These are phyloP conservation scores for Pedetes capensis DNA, from an alignment of 2,113 vertebrate species.

Conservation along the genomic window DNA sequence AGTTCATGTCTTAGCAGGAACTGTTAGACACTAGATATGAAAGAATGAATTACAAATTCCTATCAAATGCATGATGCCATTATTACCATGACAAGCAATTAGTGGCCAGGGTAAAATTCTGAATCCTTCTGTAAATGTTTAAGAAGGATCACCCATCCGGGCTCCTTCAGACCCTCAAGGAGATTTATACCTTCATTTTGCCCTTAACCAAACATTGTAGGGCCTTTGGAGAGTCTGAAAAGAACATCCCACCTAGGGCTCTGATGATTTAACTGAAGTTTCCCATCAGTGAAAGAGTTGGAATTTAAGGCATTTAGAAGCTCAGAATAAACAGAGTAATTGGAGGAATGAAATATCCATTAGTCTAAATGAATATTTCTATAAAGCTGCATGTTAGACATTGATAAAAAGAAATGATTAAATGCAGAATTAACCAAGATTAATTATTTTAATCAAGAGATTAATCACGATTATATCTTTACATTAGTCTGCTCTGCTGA, in stretches of 20 bases:
- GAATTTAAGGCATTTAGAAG: slow-evolving; percentile 55
- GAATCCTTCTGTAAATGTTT: background rate
- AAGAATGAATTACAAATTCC: background rate
- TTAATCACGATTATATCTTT: slow-evolving; percentile 80
- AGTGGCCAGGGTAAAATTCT: background rate
- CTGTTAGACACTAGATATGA: background rate
- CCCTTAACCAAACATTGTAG: background rate
- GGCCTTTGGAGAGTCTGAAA: background rate
- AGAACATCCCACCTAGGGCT: background rate
- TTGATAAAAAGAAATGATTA: slow-evolving; percentile 82
- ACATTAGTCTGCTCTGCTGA: slow-evolving; percentile 68
- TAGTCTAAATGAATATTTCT: slow-evolving; percentile 78
- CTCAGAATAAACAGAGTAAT: slow-evolving; percentile 74
- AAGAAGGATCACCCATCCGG: background rate
- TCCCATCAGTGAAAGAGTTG: slow-evolving; percentile 33
- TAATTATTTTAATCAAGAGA: slow-evolving; percentile 80
- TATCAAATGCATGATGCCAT: background rate
- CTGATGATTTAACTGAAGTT: background rate
- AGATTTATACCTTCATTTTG: background rate
- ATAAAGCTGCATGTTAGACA: slow-evolving; percentile 74
- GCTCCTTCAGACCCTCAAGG: background rate
- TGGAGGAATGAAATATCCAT: slow-evolving; percentile 76
- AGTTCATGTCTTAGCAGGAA: background rate
- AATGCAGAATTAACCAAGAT: slow-evolving; percentile 80
- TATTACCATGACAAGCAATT: background rate